Base-by-base conservation (phyloP, 2,888 invertebrate genomes). In the Rhagophthalmus giganteus region DNA sequence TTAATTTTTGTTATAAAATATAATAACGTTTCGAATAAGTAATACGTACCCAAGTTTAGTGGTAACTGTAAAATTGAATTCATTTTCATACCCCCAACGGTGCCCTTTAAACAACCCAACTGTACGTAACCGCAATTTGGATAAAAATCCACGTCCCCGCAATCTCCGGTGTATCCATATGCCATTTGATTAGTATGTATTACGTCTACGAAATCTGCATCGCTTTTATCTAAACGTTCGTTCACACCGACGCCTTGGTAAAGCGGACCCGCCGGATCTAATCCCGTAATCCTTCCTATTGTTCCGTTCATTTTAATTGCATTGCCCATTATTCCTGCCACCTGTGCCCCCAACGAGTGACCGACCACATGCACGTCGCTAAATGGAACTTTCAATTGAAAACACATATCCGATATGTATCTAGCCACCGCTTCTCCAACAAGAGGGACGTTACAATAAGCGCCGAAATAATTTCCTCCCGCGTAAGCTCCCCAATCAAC, bases 191-290 rank as follows among this genome's bases (percentile, higher is more conserved):
- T 25, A 3, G 44, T 50, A 14, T 50, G 50, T 7, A 50, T 44
- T 2, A 39, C 39, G 12, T 50, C 50, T 2, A 50, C 50, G 10
- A 38, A 38, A 7, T 4, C 5, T 1, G 44, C 50, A 28, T 50
- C 50, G 2, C 9, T 13, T 24, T 28, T 15, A 15, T 27, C 32
- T 7, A 50, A 25, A 2, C 39, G 15, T n/a, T 33, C 12, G 4
- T 8, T 24, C 14, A 20, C 5, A 2, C n/a, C 15, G 2, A 24
- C 2, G 3, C 6, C 0, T 14, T 50, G 16, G 14, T 33, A 44
- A 6, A 50, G 2, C 0, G 44, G 50, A 6, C 44, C 50, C 0
- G 50, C 37, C 4, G 50, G 32, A 33, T 50, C 50, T 14, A 50
- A 15, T 0, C 38, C 44, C 2, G 44, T 44, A 12, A 51, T 44